Base-by-base conservation (phyloP, 2,888 invertebrate genomes). In the Allygus modestus region DNA sequence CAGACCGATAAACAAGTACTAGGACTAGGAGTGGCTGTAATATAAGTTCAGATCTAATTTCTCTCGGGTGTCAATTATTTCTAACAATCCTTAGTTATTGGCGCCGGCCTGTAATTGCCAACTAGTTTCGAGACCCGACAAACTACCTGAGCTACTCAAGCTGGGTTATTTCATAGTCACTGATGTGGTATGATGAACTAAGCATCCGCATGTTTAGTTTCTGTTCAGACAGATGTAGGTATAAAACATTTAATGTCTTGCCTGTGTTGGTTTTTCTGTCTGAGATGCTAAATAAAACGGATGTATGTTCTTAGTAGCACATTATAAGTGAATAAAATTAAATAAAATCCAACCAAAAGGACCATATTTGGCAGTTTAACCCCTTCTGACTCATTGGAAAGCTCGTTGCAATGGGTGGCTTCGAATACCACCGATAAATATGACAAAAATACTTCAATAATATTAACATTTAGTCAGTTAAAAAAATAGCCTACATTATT, bases 11-110 rank as follows among this genome's bases (percentile, higher is more conserved):
- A 65, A 65, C 65, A 26, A 65, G 65, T 23, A 58, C 65, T 15
- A 23, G 7, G 58, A 1, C 58, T n/a, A 65, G 28, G 65, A 65
- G 65, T 31, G 31, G 58, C 5, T 28, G 65, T 31, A 65, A 65
- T 31, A 31, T 4, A 31, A 65, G 28, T 28, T 65, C 65, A 28
- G 65, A 65, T 65, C 65, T 65, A 65, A 65, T 65, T 65, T 31
- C 65, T 65, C 28, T 12, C 31, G 31, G 17, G 26, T 65, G 65
- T 65, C 65, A 65, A 65, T 65, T 65, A 65, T 65, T 65, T 28
- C 65, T 65, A 65, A 23, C 54, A 54, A 65, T 65, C 65, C 65
- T 65, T 65, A 65, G 26, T 65, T 65, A 28, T 65, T 15, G 65
- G 17, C 65, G 65, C 28, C 65, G 26, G 26, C 65, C 4, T 65